Conservation (phyloP, 2,888 invertebrate species). For the Fragum fragum region DNA sequence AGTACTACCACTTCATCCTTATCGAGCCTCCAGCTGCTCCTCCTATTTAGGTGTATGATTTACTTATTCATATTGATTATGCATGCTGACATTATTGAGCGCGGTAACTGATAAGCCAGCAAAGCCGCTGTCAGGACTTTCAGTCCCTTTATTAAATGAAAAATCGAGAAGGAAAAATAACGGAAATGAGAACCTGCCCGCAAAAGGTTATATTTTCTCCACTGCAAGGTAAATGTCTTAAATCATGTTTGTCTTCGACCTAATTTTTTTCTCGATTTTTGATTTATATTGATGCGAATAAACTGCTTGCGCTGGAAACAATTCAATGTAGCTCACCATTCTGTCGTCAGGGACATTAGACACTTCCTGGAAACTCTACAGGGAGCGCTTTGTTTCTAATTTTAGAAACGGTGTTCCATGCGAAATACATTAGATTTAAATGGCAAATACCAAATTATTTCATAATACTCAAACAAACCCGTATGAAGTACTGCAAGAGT, state of each 20-base stretch:
- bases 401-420: not conserved
- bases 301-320: not conserved
- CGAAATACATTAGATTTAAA: not conserved
- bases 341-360: conserved; percentile 25
- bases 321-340: conserved; percentile 1
- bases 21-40: no score
- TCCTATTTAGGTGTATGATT: no score
- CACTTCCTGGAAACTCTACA: conserved; percentile 24
- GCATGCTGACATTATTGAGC: no score
- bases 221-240: not conserved
- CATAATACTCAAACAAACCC: no score
- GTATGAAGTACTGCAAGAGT: no score
- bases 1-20: no score
- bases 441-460: no score
- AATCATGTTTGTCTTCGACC: conserved; percentile 5
- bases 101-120: no score
- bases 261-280: conserved; percentile 9
- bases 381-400: not conserved
- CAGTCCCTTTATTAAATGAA: no score
- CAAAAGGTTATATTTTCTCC: not conserved
- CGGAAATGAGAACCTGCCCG: not conserved
- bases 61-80: no score
- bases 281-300: conserved; percentile 3
- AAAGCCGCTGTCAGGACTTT: no score
- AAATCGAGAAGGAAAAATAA: no score